These are phyloP conservation scores for Yponomeuta sedellus DNA, from an alignment of 2,888 invertebrate genomes.

Conservation along the genomic window DNA sequence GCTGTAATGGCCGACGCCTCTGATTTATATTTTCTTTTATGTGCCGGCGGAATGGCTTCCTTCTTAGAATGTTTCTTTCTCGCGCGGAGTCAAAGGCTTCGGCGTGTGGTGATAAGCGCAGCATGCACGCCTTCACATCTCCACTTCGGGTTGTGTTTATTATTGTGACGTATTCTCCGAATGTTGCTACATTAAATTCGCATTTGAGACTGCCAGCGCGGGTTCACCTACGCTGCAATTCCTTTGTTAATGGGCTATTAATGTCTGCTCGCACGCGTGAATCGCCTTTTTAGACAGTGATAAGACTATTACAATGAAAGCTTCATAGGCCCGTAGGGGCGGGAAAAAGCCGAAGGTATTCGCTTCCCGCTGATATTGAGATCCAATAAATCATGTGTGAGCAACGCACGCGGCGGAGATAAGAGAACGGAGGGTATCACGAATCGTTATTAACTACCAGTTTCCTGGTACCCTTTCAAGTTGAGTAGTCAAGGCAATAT, in stretches of 20 bases:
- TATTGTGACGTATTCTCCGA: conserved; percentile 22
- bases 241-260: background rate
- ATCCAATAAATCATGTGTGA: conserved; percentile 56
- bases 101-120: conserved; percentile 6
- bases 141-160: conserved; percentile 17
- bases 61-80: conserved; percentile 53
- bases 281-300: background rate
- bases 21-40: conserved; percentile 74
- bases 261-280: background rate
- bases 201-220: background rate
- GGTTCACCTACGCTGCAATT: background rate
- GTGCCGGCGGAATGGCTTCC: conserved; percentile 61
- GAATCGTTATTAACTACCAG: conserved; percentile 70
- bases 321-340: background rate
- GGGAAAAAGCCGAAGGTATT: background rate
- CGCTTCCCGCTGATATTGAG: conserved; percentile 38
- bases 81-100: conserved; percentile 29
- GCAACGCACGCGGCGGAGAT: conserved; percentile 59
- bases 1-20: conserved; percentile 61
- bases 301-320: background rate
- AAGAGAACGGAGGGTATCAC: conserved; percentile 64
- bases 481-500: conserved; percentile 29
- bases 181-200: background rate
- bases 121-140: conserved; percentile 1
- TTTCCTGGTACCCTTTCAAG: conserved; percentile 53